Base-by-base conservation (phyloP, 2,797 vertebrate genomes). In the Etheostoma perlongum region DNA sequence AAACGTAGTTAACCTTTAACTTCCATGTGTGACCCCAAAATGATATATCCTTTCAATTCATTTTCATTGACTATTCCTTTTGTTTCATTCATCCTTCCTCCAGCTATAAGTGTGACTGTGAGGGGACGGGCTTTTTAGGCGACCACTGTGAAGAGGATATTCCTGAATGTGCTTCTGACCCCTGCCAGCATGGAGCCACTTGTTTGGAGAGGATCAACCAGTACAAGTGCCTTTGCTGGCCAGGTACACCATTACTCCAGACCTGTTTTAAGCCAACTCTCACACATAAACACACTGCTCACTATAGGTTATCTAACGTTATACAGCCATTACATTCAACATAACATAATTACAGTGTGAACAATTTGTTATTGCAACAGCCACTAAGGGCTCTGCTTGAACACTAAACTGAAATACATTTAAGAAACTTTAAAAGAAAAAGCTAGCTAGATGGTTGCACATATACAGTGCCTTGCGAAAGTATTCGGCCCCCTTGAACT, bases 181-280 rank as follows among this genome's bases (percentile, higher is more conserved):
- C 98, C 14, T 99, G 98, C 62, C 93, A 94, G 59, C 94, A 99
- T 71, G 92, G 94, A 53, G 96, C 95, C 54, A 94, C 95, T 0
- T 99, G 98, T 15, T 58, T 94, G 80, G 98, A 99, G 47, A 95
- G 95, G 16, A 81, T 93, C 70, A 96, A 95, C 72, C 89, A 84
- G 81, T 99, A 98, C 88, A 74, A 71, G 76, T 99, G 98, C 77
- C 86, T 92, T 70, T 99, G 98, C 88, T 99, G 96, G 97, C 84
- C 96, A 95, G 98, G 98, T 99, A 91, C 33, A 25, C 40, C 51
- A 57, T 49, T 4, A 54, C 27, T 18, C 57, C n/a, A 25, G 5
- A 53, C 18, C 8, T 66, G 16, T 21, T 48, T 3, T n/a, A 42
- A 53, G 15, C 19, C 25, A 44, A 14, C 9, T 53, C 8, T 65